phyloP scores from a whole-genome alignment of 2,888 invertebrate genomes.

The Augiades crinisus region DNA sequence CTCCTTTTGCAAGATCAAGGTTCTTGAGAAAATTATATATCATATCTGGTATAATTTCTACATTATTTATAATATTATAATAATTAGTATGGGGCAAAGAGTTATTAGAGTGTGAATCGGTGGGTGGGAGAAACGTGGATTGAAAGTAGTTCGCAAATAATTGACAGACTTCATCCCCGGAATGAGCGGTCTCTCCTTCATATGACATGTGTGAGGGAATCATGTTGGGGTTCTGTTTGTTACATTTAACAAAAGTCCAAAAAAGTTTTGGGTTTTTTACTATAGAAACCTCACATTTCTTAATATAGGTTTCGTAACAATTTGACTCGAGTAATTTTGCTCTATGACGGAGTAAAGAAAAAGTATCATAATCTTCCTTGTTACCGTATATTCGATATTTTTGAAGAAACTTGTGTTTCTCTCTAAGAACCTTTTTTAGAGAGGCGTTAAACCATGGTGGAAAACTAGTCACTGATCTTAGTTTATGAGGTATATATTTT shows the following conservation, averaged over 20 bases:
- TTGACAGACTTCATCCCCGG: neutral
- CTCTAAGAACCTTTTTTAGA: neutral
- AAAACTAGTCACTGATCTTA: neutral
- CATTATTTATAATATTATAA: neutral
- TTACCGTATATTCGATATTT: neutral
- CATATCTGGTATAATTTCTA: neutral
- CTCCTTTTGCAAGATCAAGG: neutral
- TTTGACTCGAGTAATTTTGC: too few species aligned
- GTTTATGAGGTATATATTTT: neutral
- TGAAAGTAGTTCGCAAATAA: neutral
- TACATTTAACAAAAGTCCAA: neutral
- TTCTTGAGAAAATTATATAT: neutral
- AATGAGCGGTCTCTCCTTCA: neutral
- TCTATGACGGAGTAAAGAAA: neutral
- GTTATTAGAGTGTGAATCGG: neutral
- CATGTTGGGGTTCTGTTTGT: too few species aligned
- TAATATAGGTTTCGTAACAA: too few species aligned
- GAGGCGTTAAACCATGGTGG: neutral
- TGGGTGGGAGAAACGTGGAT: neutral
- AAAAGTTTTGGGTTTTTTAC: neutral
- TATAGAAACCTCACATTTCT: neutral
- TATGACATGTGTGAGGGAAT: too few species aligned
- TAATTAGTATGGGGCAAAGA: neutral
- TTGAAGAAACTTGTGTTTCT: neutral
- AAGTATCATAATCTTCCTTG: neutral